These are phyloP conservation scores for Tenebrio molitor DNA, from an alignment of 1,140 invertebrate genomes.

Conservation along the genomic window DNA sequence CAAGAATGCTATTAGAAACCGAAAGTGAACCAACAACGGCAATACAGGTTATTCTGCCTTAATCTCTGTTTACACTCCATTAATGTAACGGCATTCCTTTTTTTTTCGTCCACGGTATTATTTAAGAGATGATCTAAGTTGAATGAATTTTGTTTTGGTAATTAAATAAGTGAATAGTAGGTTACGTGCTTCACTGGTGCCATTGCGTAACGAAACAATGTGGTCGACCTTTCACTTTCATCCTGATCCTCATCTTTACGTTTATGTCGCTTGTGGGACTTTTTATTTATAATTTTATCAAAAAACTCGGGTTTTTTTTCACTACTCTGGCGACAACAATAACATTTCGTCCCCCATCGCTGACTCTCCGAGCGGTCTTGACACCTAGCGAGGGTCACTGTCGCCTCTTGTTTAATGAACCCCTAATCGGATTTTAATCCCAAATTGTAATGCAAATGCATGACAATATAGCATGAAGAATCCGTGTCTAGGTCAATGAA, in stretches of 20 bases:
- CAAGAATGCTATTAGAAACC: conserved; percentile 13
- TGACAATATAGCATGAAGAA: conserved; percentile 32
- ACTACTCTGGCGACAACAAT: not conserved
- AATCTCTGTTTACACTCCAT: conserved; percentile 30
- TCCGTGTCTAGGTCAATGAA: conserved; percentile 44
- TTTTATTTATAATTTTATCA: too few relatives aligned
- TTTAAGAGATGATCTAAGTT: conserved; percentile 39
- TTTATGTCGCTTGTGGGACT: conserved; percentile 10
- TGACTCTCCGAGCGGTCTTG: conserved; percentile 7
- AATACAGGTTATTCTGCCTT: conserved; percentile 9
- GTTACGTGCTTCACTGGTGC: conserved; percentile 39
- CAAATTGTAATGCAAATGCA: conserved; percentile 28
- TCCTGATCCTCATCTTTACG: conserved; percentile 35
- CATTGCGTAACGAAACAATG: conserved; percentile 36
- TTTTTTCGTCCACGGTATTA: conserved; percentile 18
- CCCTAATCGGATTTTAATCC: conserved; percentile 28
- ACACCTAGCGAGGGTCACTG: conserved; percentile 25
- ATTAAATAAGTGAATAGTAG: conserved; percentile 41
- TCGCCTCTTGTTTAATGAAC: conserved; percentile 20
- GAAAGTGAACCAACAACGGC: conserved; percentile 23
- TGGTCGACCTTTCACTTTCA: conserved; percentile 45
- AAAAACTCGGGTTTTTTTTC: too few relatives aligned
- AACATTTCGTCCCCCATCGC: conserved; percentile 4
- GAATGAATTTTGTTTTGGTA: conserved; percentile 45
- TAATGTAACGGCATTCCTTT: conserved; percentile 23